Base-by-base conservation (phyloP, 1,140 invertebrate genomes). In the Babylonia areolata region DNA sequence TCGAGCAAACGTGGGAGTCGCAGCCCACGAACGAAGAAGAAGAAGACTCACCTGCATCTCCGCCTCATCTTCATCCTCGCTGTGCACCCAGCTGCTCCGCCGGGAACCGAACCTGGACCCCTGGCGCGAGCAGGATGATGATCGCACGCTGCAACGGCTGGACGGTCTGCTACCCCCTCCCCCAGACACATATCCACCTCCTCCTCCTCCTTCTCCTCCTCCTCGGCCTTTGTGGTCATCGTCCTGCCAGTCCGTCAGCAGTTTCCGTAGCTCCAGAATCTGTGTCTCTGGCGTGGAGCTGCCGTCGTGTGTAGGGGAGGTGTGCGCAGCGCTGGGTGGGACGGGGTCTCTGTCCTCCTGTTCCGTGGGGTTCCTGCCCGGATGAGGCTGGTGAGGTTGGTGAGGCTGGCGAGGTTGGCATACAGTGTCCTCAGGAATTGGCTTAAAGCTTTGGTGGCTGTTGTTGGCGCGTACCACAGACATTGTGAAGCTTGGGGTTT, bases 11-110 rank as follows among this genome's bases (percentile, higher is more conserved):
- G n/a, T n/a, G n/a, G n/a, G n/a, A n/a, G n/a, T n/a, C n/a, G n/a
- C n/a, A n/a, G n/a, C n/a, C n/a, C n/a, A n/a, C n/a, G n/a, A n/a
- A n/a, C n/a, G n/a, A n/a, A n/a, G n/a, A n/a, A n/a, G n/a, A n/a
- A n/a, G n/a, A 9, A 1, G 31, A 35, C 33, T 75, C 33, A 75
- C 73, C 37, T 75, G 73, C 3, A 12, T 33, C 73, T n/a, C 78
- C n/a, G n/a, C n/a, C 31, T 80, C 78, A 17, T 80, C 78, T 1
- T 80, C 78, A 51, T 80, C 78, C 78, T 80, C 78, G 33, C n/a
- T 58, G 28, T 3, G 1, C 28, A 80, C 40, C 78, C 3, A 80
- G 42, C 78, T 80, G 78, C n/a, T 58, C 6, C 78, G 3, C 78
- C 78, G 40, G 20, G 78, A 80, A 5, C 78, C 42, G 28, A 80